Percentiles rank a stretch among this genome's conserved stretches.
Evolutionary conservation across 2,888 invertebrate species (phyloP).

Genomic region (Brachypterus glaber): DNA sequence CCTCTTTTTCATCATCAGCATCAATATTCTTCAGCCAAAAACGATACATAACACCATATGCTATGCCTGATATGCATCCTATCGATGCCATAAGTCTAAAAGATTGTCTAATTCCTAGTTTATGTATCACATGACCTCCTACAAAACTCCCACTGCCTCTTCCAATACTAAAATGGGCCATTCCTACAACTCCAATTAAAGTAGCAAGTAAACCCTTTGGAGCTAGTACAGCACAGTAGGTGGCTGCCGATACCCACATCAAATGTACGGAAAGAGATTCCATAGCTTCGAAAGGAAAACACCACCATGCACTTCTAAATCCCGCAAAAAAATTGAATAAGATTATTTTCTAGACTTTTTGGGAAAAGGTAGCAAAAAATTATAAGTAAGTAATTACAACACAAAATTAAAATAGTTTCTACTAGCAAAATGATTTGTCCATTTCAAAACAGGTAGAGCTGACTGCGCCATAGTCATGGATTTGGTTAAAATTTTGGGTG

Average conservation of each 20-base stretch:
- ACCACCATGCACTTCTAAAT: conserved; percentile 77
- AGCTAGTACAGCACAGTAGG: conserved; percentile 75
- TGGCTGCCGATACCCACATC: conserved; percentile 87
- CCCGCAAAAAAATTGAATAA: conserved; percentile 7
- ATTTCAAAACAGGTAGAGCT: too few relatives aligned
- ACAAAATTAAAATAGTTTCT: too few relatives aligned
- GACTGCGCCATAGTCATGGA: too few relatives aligned
- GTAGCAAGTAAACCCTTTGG: conserved; percentile 78
- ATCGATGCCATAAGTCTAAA: conserved; percentile 71
- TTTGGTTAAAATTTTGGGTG: too few relatives aligned
- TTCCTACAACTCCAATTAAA: conserved; percentile 76
- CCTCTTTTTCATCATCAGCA: conserved; percentile 17
- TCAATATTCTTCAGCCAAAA: conserved; percentile 60
- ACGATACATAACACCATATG: conserved; percentile 61
- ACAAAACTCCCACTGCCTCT: conserved; percentile 74
- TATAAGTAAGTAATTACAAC: conserved; percentile 5
- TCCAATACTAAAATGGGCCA: conserved; percentile 82
- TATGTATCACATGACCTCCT: conserved; percentile 67
- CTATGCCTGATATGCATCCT: conserved; percentile 60
- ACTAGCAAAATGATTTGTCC: too few relatives aligned
- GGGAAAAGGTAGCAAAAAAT: conserved; percentile 2
- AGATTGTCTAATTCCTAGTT: conserved; percentile 64
- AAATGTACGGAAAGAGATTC: conserved; percentile 77
- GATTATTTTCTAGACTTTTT: too few relatives aligned
- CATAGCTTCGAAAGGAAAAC: conserved; percentile 80